Percentiles rank a stretch among this genome's conserved stretches.
Conservation (phyloP, 2,113 vertebrate genomes). For the Callospermophilus lateralis region DNA sequence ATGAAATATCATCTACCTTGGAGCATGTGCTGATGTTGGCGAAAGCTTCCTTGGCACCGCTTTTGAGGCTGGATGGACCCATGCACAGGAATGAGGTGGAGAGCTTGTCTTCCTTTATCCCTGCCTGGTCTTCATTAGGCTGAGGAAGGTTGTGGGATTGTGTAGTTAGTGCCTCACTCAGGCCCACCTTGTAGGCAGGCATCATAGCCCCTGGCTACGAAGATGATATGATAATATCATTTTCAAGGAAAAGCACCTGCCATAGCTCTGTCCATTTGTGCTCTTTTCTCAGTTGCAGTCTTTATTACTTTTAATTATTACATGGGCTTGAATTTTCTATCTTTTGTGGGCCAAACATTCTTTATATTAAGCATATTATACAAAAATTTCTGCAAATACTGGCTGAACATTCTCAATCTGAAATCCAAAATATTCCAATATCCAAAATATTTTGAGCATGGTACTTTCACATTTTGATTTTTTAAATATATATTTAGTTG, state of each 20-base stretch:
- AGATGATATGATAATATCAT: background rate
- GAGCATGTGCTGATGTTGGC: background rate
- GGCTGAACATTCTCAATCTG: background rate
- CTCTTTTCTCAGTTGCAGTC: accelerated
- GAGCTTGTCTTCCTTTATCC: background rate
- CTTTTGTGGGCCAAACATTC: background rate
- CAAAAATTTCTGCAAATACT: background rate
- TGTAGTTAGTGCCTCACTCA: background rate
- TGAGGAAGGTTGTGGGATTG: accelerated
- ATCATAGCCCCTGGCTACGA: background rate
- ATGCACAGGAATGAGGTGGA: background rate
- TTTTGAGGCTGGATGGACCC: background rate
- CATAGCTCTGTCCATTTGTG: background rate
- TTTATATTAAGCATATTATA: background rate
- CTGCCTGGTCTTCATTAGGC: background rate
- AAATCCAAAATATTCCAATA: background rate
- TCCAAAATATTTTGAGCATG: background rate
- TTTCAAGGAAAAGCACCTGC: background rate
- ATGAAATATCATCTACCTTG: background rate
- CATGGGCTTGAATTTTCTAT: background rate
- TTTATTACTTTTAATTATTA: background rate
- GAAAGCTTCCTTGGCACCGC: background rate
- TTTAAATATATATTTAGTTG: too few species aligned
- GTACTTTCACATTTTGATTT: too few species aligned
- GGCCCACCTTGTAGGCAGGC: background rate